Conservation (phyloP, 2,797 vertebrate genomes). For the Centroberyx gerrardi region DNA sequence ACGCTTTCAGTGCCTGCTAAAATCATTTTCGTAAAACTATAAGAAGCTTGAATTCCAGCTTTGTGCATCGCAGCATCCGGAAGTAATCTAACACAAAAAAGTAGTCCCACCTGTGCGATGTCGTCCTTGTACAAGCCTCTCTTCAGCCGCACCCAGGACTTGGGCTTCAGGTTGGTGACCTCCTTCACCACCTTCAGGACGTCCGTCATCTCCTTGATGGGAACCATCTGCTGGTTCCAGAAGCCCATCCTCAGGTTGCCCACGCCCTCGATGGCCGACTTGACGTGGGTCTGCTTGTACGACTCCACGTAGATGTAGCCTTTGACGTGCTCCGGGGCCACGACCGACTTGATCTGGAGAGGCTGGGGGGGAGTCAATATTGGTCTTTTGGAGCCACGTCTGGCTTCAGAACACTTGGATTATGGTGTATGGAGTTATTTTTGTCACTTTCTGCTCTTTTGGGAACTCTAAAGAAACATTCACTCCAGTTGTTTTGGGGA, state of each 20-base stretch:
- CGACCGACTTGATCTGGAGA: constrained; percentile 96
- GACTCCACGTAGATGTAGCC: constrained; percentile 98
- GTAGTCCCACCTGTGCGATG: constrained; percentile 92
- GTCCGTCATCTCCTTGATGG: constrained; percentile 98
- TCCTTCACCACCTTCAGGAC: constrained; percentile 98
- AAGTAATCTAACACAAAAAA: too few relatives aligned
- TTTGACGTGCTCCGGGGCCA: constrained; percentile 95
- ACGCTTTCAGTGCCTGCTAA: too few relatives aligned
- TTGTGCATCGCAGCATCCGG: too few relatives aligned
- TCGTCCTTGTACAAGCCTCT: constrained; percentile 97
- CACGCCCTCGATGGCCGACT: constrained; percentile 95
- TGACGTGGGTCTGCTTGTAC: constrained; percentile 98
- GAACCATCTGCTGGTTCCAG: constrained; percentile 99
- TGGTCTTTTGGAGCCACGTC: too few relatives aligned
- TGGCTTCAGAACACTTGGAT: too few relatives aligned
- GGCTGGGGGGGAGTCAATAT: constrained; percentile 80
- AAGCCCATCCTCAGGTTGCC: constrained; percentile 97
- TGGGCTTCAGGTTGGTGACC: constrained; percentile 98
- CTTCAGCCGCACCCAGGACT: constrained; percentile 97
- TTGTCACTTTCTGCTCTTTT: too few relatives aligned
- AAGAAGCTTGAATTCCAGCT: too few relatives aligned
- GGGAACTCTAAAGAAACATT: too few relatives aligned
- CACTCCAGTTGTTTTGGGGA: too few relatives aligned
- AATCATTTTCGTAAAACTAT: too few relatives aligned
- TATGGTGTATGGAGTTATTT: too few relatives aligned